Conservation (phyloP, 2,888 invertebrate species). For the Orthosia gracilis region DNA sequence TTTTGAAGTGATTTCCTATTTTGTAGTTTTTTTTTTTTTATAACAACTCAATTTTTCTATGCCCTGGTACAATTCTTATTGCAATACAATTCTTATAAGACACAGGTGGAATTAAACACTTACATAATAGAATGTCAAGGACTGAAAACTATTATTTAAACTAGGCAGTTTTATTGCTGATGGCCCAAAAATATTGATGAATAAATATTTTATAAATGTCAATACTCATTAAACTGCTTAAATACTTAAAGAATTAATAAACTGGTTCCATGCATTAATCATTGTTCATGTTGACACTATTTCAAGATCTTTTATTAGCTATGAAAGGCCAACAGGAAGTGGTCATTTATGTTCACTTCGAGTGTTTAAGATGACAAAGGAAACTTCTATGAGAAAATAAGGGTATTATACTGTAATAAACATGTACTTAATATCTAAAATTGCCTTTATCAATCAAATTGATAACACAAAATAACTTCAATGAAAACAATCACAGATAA, state of each 20-base stretch:
- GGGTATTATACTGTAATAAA: neutral
- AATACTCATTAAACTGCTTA: neutral
- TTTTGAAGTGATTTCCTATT: neutral
- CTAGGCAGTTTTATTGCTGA: neutral
- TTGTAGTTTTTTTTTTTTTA: neutral
- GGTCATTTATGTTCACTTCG: slow-evolving; percentile 8
- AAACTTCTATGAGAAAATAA: neutral
- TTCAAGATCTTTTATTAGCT: slow-evolving; percentile 12
- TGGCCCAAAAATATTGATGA: neutral
- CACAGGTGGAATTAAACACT: slow-evolving; percentile 3
- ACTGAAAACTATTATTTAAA: neutral
- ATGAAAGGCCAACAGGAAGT: slow-evolving; percentile 51
- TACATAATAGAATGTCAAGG: slow-evolving; percentile 13
- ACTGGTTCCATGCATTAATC: neutral
- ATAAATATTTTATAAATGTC: slow-evolving; percentile 9
- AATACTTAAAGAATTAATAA: neutral
- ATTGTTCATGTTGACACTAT: slow-evolving; percentile 7
- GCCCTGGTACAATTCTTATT: neutral
- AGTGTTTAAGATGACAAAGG: slow-evolving; percentile 17
- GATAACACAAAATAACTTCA: slow-evolving; percentile 14
- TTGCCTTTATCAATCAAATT: slow-evolving; percentile 16
- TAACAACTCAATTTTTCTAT: neutral
- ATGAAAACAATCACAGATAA: slow-evolving; percentile 11
- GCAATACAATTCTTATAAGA: too few relatives aligned
- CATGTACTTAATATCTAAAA: neutral